Percentiles rank a stretch among this genome's conserved stretches.
Conservation (phyloP, 2,888 invertebrate species). For the Cancer borealis region DNA sequence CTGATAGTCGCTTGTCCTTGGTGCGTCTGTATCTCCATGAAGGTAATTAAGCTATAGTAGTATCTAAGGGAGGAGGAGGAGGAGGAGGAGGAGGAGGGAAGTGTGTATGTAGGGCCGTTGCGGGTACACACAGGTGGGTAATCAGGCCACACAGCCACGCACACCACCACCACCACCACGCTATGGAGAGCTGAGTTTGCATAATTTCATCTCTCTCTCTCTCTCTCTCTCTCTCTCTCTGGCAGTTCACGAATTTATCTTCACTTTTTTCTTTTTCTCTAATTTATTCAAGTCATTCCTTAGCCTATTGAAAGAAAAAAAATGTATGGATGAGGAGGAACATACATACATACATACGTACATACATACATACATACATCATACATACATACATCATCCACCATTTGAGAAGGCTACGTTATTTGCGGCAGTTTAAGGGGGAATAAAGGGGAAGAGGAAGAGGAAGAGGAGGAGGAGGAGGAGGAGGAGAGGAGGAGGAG, state of each 20-base stretch:
- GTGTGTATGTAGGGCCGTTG: not conserved
- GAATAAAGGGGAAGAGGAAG: not conserved
- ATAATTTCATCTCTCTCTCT: not conserved
- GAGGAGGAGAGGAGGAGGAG: not conserved
- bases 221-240: not conserved
- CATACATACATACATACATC: not conserved
- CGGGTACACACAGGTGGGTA: constrained; percentile 11
- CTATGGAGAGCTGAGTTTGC: not conserved
- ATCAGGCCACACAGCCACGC: not conserved
- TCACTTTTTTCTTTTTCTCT: not conserved
- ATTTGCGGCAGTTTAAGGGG: not conserved
- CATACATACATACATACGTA: not conserved
- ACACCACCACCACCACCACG: not conserved
- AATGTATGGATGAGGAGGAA: not conserved
- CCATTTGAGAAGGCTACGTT: too few species aligned
- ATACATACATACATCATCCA: not conserved
- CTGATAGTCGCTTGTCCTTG: too few species aligned
- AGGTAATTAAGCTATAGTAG: not conserved
- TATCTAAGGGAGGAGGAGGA: not conserved
- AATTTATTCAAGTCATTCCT: not conserved
- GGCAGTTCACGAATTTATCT: too few species aligned
- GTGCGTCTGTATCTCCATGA: not conserved
- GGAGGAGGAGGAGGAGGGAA: not conserved
- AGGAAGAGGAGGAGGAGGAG: not conserved
- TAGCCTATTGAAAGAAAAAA: not conserved